phyloP scores from a whole-genome alignment of 2,113 vertebrate genomes.

The Campylomormyrus numenius region DNA sequence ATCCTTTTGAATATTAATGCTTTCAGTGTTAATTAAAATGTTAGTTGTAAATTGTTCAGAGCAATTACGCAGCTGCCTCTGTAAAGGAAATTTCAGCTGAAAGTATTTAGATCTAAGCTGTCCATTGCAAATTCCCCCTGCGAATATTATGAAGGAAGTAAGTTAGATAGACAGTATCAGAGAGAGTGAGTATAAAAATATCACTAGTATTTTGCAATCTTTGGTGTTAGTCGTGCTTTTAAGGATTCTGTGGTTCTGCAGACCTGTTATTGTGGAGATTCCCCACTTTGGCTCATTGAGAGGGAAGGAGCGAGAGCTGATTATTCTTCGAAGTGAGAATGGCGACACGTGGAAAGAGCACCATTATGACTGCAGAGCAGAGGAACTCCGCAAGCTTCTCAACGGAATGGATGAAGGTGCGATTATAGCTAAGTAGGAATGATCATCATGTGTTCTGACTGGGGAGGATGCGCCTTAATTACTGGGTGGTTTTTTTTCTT shows the following conservation, averaged over 20 bases:
- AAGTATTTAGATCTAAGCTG: neutral
- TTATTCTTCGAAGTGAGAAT: constrained; percentile 91
- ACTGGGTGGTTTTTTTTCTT: neutral
- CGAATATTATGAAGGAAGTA: neutral
- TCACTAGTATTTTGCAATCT: neutral
- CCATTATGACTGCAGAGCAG: constrained; percentile 81
- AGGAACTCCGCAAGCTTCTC: constrained; percentile 81
- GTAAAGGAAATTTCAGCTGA: neutral
- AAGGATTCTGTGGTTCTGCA: constrained; percentile 53
- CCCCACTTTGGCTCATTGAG: constrained; percentile 96
- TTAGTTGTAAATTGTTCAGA: neutral
- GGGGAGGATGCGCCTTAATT: neutral
- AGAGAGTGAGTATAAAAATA: neutral
- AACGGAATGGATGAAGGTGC: constrained; percentile 99
- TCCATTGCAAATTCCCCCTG: neutral
- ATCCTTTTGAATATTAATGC: neutral
- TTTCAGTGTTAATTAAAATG: neutral
- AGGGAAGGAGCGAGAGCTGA: constrained; percentile 88
- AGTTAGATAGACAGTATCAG: neutral
- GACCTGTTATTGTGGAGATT: constrained; percentile 97
- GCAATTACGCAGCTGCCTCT: neutral
- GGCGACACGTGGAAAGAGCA: constrained; percentile 96
- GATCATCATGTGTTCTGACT: no score
- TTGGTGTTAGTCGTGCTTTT: constrained; percentile 4
- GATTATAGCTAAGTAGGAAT: neutral